Evolutionary conservation across 2,113 vertebrate genomes (phyloP).

Genomic region (Plectropomus leopardus): DNA sequence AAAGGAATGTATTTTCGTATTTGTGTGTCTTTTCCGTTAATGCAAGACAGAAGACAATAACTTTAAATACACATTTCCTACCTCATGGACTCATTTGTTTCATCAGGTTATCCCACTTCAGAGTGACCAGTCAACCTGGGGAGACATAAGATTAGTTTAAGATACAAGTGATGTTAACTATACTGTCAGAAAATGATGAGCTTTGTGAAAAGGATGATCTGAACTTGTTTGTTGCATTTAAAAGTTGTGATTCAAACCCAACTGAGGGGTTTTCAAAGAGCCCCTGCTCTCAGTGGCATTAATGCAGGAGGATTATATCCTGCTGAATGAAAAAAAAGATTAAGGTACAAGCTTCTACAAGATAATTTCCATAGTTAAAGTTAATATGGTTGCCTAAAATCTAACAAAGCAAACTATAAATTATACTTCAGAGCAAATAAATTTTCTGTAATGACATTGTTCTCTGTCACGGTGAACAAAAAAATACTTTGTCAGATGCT

Average conservation of each 20-base stretch:
- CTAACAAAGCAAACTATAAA: neutral
- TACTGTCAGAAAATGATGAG: neutral
- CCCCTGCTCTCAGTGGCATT: no score
- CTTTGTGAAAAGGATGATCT: neutral
- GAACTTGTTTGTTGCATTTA: neutral
- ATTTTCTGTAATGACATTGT: neutral
- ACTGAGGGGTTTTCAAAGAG: neutral
- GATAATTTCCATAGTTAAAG: neutral
- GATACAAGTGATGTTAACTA: neutral
- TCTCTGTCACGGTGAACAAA: neutral
- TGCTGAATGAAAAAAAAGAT: neutral
- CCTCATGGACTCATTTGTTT: neutral
- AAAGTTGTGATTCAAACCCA: neutral
- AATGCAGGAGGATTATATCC: neutral
- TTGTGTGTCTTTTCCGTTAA: neutral
- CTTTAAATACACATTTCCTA: neutral
- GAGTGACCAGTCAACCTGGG: neutral
- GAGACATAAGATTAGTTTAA: neutral
- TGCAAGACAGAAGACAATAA: neutral
- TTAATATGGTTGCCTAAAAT: neutral
- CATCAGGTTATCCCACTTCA: neutral
- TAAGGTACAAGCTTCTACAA: neutral
- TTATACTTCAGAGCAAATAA: neutral
- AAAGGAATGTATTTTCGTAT: neutral
- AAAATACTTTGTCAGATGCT: neutral